Evolutionary conservation across 1,140 invertebrate species (phyloP).

Genomic region (Ceratosolen fusciceps): DNA sequence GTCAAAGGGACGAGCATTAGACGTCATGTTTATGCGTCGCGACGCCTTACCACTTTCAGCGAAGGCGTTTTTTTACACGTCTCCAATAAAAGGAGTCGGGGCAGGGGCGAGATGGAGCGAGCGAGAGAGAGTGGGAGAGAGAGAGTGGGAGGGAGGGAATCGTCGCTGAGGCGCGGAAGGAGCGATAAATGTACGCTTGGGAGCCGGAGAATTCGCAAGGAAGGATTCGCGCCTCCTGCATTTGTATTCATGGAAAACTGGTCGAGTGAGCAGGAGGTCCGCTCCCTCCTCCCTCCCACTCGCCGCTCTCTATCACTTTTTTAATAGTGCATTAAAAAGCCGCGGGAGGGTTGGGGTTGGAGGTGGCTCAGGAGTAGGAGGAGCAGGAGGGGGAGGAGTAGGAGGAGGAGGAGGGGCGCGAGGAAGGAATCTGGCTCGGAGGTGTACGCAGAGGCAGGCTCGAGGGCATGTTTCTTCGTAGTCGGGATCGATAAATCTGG

Average conservation of each 20-base stretch:
- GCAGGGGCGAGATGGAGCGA: not conserved
- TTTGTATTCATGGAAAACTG: slow-evolving; percentile 48
- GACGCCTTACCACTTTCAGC: slow-evolving; percentile 3
- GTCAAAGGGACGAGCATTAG: slow-evolving; percentile 48
- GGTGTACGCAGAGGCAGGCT: no score
- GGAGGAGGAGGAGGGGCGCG: no score
- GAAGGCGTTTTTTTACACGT: slow-evolving; percentile 20
- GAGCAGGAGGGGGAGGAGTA: no score
- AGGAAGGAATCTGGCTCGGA: no score
- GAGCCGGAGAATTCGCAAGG: slow-evolving; percentile 2
- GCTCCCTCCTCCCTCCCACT: not conserved
- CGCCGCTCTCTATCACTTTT: not conserved
- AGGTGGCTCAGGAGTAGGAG: not conserved
- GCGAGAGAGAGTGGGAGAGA: no score
- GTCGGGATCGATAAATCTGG: slow-evolving; percentile 40
- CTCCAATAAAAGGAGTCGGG: not conserved
- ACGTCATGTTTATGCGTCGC: slow-evolving; percentile 45
- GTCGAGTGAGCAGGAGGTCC: not conserved
- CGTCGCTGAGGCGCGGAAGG: no score
- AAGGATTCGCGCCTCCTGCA: slow-evolving; percentile 22
- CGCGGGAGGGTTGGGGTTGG: slow-evolving; percentile 14
- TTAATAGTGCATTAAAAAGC: slow-evolving; percentile 32
- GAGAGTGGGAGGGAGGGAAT: no score
- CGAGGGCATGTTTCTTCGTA: not conserved
- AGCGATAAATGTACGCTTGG: slow-evolving; percentile 19